These are phyloP conservation scores for Urechis unicinctus DNA, from an alignment of 2,888 invertebrate genomes.

Conservation along the genomic window DNA sequence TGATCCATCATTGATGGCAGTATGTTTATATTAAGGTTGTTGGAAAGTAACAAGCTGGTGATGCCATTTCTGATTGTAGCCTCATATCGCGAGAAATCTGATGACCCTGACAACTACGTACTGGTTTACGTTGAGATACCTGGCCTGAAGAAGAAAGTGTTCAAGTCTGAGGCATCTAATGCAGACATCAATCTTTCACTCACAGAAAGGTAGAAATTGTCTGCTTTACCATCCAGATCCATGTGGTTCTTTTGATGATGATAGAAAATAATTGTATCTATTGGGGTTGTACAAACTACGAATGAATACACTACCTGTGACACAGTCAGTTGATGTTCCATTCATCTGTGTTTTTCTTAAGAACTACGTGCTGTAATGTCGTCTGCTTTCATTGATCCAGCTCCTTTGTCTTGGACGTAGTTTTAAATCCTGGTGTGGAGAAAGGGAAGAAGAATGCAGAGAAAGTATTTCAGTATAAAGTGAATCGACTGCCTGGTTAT, in stretches of 20 bases:
- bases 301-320: not conserved
- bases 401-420: not conserved
- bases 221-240: no score
- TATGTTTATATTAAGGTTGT: no score
- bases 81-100: conserved; percentile 1
- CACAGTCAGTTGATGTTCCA: no score
- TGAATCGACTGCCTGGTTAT: not conserved
- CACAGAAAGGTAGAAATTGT: not conserved
- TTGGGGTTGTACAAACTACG: not conserved
- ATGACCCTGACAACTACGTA: conserved; percentile 7
- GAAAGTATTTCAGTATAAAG: not conserved
- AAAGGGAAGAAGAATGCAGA: not conserved
- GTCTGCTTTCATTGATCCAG: not conserved
- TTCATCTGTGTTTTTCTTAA: no score
- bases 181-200: not conserved
- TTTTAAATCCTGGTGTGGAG: not conserved
- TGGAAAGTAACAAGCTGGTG: no score
- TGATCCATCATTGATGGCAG: no score
- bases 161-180: not conserved
- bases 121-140: not conserved
- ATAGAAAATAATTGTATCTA: not conserved
- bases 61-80: no score
- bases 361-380: no score
- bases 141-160: conserved; percentile 5
- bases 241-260: no score